A percentile compares a stretch with the other conserved stretches of the same genome.
These are phyloP conservation scores for Psittacula cyanocephala DNA, from an alignment of 2,113 vertebrate species.

Conservation along the genomic window DNA sequence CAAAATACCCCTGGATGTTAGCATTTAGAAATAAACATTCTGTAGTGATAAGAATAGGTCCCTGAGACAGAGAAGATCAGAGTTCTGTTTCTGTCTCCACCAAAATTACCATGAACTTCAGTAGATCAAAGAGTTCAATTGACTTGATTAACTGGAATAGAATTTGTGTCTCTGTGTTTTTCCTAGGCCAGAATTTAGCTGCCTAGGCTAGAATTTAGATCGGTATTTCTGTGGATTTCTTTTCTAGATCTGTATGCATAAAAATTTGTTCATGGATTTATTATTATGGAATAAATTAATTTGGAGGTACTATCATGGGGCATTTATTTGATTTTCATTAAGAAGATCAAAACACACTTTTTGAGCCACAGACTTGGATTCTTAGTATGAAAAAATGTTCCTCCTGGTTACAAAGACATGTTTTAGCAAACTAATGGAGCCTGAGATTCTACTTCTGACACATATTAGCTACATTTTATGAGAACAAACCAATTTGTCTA, in stretches of 20 bases:
- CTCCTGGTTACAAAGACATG: neutral
- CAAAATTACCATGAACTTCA: neutral
- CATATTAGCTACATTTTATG: conserved; percentile 32
- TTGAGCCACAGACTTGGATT: neutral
- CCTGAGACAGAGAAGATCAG: neutral
- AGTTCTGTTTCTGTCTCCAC: neutral
- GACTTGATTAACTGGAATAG: neutral
- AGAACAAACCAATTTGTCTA: neutral
- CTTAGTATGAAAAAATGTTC: neutral
- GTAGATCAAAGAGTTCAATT: neutral
- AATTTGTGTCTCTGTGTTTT: neutral
- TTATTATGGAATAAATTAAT: conserved; percentile 26
- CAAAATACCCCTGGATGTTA: neutral
- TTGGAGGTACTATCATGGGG: neutral
- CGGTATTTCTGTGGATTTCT: neutral
- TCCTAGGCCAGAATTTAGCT: neutral
- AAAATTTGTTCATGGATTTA: neutral
- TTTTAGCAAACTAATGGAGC: neutral
- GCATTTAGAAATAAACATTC: neutral
- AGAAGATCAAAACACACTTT: conserved; percentile 38
- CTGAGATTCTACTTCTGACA: conserved; percentile 16
- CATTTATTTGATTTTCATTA: conserved; percentile 23
- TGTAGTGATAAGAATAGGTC: neutral
- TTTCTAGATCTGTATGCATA: neutral
- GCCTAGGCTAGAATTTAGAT: neutral